Conservation (phyloP, 2,797 vertebrate genomes). For the Oryzias dopingdopingensis region DNA sequence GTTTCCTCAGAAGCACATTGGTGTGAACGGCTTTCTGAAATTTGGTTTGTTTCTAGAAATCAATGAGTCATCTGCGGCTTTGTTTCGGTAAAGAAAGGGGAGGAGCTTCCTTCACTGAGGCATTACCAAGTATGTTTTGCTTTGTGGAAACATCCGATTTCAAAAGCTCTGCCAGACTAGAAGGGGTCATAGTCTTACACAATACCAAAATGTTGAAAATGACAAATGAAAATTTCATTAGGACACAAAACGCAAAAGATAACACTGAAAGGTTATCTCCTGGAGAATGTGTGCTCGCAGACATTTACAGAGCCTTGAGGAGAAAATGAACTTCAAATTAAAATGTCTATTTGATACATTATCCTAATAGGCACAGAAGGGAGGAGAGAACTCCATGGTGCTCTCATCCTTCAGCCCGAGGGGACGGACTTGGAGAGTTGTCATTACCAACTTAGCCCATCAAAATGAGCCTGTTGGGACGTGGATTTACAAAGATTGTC, state of each 20-base stretch:
- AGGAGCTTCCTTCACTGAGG: slow-evolving; percentile 33
- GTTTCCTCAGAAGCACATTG: slow-evolving; percentile 57
- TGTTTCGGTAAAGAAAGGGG: slow-evolving; percentile 39
- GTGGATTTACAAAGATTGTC: slow-evolving; percentile 64
- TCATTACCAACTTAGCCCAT: slow-evolving; percentile 75
- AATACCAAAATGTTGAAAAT: slow-evolving; percentile 32
- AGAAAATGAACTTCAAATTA: slow-evolving; percentile 79
- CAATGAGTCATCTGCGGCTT: slow-evolving; percentile 70
- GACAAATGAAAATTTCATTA: slow-evolving; percentile 53
- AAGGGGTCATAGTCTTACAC: slow-evolving; percentile 15
- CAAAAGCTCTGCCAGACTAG: slow-evolving; percentile 22
- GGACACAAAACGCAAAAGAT: slow-evolving; percentile 61
- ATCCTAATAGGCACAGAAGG: slow-evolving; percentile 72
- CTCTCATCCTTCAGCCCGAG: slow-evolving; percentile 69
- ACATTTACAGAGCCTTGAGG: slow-evolving; percentile 75
- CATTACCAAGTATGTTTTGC: slow-evolving; percentile 23
- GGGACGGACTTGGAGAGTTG: slow-evolving; percentile 74
- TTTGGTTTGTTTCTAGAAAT: slow-evolving; percentile 71
- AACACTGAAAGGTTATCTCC: slow-evolving; percentile 68
- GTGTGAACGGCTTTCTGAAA: slow-evolving; percentile 53
- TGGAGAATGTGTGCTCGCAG: slow-evolving; percentile 49
- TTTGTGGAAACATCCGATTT: slow-evolving; percentile 23
- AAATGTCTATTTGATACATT: slow-evolving; percentile 79
- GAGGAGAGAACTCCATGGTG: slow-evolving; percentile 58
- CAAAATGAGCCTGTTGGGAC: slow-evolving; percentile 69